phyloP scores from a whole-genome alignment of 1,140 invertebrate species.

The Drosophila sturtevanti region DNA sequence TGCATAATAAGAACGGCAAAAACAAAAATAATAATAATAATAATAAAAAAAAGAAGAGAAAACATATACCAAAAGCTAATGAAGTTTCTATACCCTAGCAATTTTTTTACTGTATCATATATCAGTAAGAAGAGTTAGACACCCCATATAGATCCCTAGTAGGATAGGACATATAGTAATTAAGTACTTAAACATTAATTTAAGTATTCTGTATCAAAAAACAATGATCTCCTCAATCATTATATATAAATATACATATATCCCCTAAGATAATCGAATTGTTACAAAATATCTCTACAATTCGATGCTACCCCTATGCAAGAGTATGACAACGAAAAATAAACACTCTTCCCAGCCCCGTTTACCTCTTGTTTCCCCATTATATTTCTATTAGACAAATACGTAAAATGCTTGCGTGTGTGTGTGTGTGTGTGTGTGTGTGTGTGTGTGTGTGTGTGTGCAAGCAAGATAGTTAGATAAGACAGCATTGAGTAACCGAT shows the following conservation, averaged over 20 bases:
- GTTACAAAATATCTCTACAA: background rate
- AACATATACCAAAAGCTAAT: conserved; percentile 13
- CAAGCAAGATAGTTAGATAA: conserved; percentile 8
- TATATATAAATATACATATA: too few relatives aligned
- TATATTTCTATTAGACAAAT: conserved; percentile 79
- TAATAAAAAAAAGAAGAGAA: conserved; percentile 46
- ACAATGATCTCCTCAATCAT: too few relatives aligned
- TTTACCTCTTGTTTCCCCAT: conserved; percentile 35
- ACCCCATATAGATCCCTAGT: too few relatives aligned
- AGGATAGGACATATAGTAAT: too few relatives aligned
- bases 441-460: background rate
- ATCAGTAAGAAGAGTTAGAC: too few relatives aligned
- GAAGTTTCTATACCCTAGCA: background rate
- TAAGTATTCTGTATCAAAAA: too few relatives aligned
- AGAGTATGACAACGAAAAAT: conserved; percentile 6
- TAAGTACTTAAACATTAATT: too few relatives aligned
- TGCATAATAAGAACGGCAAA: conserved; percentile 31
- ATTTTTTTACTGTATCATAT: too few relatives aligned
- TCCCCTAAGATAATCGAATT: too few relatives aligned
- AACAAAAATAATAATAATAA: background rate
- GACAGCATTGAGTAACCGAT: background rate
- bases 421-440: background rate
- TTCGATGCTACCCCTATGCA: background rate
- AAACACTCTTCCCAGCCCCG: background rate
- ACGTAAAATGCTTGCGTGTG: conserved; percentile 20